Percentiles rank a stretch among this genome's conserved stretches.
Conservation (phyloP, 2,113 vertebrate genomes). For the Gopherus evgoodei region DNA sequence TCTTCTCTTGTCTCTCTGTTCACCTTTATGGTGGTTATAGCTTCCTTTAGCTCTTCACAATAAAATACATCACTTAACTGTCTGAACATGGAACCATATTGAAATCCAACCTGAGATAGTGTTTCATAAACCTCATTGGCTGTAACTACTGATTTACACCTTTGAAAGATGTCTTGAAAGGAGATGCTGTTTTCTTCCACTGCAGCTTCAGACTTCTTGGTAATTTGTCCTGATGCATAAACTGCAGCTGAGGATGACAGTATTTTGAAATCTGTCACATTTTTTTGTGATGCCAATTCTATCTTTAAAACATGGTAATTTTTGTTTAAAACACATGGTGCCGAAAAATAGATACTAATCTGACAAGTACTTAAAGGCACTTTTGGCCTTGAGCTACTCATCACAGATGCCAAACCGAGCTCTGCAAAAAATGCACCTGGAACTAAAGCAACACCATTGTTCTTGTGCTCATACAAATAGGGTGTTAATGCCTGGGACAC, state of each 20-base stretch:
- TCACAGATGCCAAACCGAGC: slow-evolving; percentile 82
- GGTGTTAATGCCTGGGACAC: slow-evolving; percentile 70
- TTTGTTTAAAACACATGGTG: slow-evolving; percentile 76
- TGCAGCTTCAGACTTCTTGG: slow-evolving; percentile 4
- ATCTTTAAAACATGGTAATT: slow-evolving; percentile 76
- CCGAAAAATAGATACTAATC: slow-evolving; percentile 81
- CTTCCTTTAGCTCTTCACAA: slow-evolving; percentile 85
- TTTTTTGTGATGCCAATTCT: slow-evolving; percentile 69
- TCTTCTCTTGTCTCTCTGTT: slow-evolving; percentile 71
- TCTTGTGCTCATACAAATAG: slow-evolving; percentile 87
- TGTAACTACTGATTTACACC: slow-evolving; percentile 77
- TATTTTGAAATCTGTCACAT: slow-evolving; percentile 79
- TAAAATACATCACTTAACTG: slow-evolving; percentile 80
- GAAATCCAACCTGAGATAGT: slow-evolving; percentile 82
- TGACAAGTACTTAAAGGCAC: slow-evolving; percentile 75
- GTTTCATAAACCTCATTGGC: slow-evolving; percentile 78
- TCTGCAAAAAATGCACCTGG: slow-evolving; percentile 86
- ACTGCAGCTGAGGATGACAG: slow-evolving; percentile 73
- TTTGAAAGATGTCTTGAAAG: slow-evolving; percentile 73
- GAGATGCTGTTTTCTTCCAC: slow-evolving; percentile 80
- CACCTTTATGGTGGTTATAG: slow-evolving; percentile 79
- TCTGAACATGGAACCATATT: slow-evolving; percentile 83
- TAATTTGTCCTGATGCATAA: slow-evolving; percentile 81
- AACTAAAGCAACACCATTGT: slow-evolving; percentile 79
- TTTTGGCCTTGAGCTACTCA: slow-evolving; percentile 77